Evolutionary conservation across 2,113 vertebrate genomes (phyloP), one percentile per base, ranked within the genome.

Genomic region (Origma solitaria): DNA sequence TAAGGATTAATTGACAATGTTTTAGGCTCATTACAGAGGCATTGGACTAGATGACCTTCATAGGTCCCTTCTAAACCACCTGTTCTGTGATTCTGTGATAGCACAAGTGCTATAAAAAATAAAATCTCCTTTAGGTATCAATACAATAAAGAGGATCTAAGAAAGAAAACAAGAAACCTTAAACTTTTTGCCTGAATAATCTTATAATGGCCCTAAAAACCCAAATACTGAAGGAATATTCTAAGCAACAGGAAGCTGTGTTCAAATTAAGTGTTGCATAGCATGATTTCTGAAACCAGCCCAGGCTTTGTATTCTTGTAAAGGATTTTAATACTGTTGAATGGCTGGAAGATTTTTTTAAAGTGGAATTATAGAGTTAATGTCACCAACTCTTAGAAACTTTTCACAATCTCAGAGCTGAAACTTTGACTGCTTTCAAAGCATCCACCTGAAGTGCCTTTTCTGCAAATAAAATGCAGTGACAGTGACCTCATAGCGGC

Each of bases 241-340:
- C 33, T 69, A 47, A 51, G 38, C n/a, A n/a, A 28, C 6, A 17
- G 23, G 23, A 49, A 51, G 7, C 28, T 40, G 1, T 33, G 19
- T 82, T 71, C 56, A 82, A 6, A 4, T 37, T 50, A 8, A 64
- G 10, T 50, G 11, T 51, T 88, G 53, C 31, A 58, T 33, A 68
- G 30, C 4, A 4, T 15, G 7, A 33, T n/a, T 75, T 62, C 51
- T 57, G 28, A 62, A 30, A 82, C 62, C 22, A 70, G 27, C 23
- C 24, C 6, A 6, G 13, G 4, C 38, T 0, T 0, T 14, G 1
- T 13, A 14, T 60, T 84, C 38, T 4, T 75, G 30, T 68, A 16
- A 40, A 47, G 37, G 10, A 3, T 10, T 65, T 81, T 38, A 56
- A 38, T 33, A n/a, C n/a, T 60, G 33, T n/a, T 70, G 23, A 69